Base-by-base conservation (phyloP, 2,888 invertebrate species). In the Tridacna crocea region DNA sequence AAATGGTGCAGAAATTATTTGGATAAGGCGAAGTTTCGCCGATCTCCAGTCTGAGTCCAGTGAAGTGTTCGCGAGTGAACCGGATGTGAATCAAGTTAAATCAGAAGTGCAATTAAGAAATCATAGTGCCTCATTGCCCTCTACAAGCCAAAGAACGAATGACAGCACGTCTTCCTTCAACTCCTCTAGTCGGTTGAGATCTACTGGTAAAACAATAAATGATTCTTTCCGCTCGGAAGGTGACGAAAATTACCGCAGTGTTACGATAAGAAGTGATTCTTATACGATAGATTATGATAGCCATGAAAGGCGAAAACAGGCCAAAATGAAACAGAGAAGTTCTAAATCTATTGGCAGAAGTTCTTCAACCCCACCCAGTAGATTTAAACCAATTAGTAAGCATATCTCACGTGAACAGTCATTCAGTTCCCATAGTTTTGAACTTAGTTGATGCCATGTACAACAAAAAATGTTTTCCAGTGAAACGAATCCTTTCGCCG, bases 351-450 rank as follows among this genome's bases (percentile, higher is more conserved):
- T 68, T n/a, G 65, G 51, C 27, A 47, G 66, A 51, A 66, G 65
- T 27, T 48, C 61, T 12, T 83, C 83, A 17, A 27, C 75, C 13
- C 27, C 80, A 17, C 73, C 81, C 0, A 61, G 70, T 36, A 61
- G 85, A 72, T 86, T 83, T 72, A 83, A 83, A 68, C 76, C 85
- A 46, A 75, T 81, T 66, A 86, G 85, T 70, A 72, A 68, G 72
- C 72, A 80, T 58, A 86, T 86, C 3, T 68, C 46, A 19, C 55
- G 77, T 60, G 80, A 80, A 15, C 76, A 76, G 47, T 83, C 83
- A n/a, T 79, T 83, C 55, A 77, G 73, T 70, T 60, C 70, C 13
- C 10, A 51, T 6, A 70, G 72, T 36, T 72, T 68, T 68, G 46
- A 76, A 68, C 24, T 76, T 36, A 68, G 36, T 4, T 51, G 46